Base-by-base conservation (phyloP, 1,140 invertebrate species). In the Oryctes rhinoceros region DNA sequence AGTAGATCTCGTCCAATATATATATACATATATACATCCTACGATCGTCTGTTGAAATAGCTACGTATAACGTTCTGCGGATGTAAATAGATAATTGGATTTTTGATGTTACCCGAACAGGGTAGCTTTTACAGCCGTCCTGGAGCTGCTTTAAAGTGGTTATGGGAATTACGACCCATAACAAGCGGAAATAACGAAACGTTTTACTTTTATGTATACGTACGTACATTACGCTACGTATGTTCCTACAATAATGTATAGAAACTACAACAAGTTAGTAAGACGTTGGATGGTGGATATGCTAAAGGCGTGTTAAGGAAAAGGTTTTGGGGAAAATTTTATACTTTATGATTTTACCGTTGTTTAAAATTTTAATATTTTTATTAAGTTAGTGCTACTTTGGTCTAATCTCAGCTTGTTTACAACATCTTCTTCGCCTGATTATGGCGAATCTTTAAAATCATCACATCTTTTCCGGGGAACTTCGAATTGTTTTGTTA, bases 61-160 rank as follows among this genome's bases (percentile, higher is more conserved):
- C 2, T 15, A 10, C 48, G n/a, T 49, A 15, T 59, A 59, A 59
- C 15, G 18, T 59, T 59, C 15, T 5, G 1, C 53, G 15, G 53
- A 59, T 18, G 53, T 59, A 59, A 59, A 59, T 59, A 59, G 53
- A 59, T 59, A 59, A 59, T 59, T 59, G 53, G 53, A 59, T 59
- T 59, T 59, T 59, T 59, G 53, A 59, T 59, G 53, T 59, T 59
- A 59, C 5, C 53, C 53, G 39, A 59, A 59, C 53, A 15, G 15
- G 10, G 49, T 59, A 59, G 11, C 0, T 13, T 59, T 59, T 59
- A 59, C 53, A 59, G 53, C 53, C 53, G 18, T 59, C 53, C 53
- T 4, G 39, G 15, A n/a, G 53, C 53, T n/a, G 18, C 18, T 59
- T 39, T 39, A 39, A 39, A 39, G 39, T 39, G 39, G 39, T 39